Percentiles rank a stretch among this genome's conserved stretches.
These are phyloP conservation scores for Knipowitschia caucasica DNA, from an alignment of 2,797 vertebrate species.

Conservation along the genomic window DNA sequence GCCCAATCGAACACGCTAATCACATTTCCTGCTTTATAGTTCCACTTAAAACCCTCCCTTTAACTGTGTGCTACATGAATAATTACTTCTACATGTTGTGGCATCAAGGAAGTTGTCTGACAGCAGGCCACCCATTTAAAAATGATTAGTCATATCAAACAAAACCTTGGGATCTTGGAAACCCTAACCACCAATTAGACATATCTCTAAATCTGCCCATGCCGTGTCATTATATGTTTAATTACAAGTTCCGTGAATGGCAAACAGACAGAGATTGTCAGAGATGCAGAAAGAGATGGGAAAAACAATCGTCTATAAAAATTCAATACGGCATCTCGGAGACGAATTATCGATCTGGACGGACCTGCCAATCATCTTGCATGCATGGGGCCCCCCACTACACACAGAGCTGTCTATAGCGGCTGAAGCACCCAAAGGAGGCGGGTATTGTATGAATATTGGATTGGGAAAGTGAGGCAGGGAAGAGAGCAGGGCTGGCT, in stretches of 20 bases:
- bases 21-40: slow-evolving; percentile 35
- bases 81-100: slow-evolving; percentile 44
- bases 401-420: slow-evolving; percentile 24
- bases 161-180: slow-evolving; percentile 36
- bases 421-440: slow-evolving; percentile 35
- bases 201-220: slow-evolving; percentile 45
- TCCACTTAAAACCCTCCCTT: slow-evolving; percentile 32
- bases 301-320: slow-evolving; percentile 18
- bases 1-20: slow-evolving; percentile 48
- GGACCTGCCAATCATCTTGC: slow-evolving; percentile 37
- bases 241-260: slow-evolving; percentile 55
- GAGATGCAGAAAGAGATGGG: slow-evolving; percentile 33
- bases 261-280: slow-evolving; percentile 43
- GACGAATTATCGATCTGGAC: slow-evolving; percentile 63
- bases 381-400: slow-evolving; percentile 42
- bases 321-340: slow-evolving; percentile 33
- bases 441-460: slow-evolving; percentile 43
- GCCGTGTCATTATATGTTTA: slow-evolving; percentile 53
- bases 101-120: slow-evolving; percentile 44
- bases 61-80: slow-evolving; percentile 37
- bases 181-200: slow-evolving; percentile 57
- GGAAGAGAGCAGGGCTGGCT: slow-evolving; percentile 8
- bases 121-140: slow-evolving; percentile 34
- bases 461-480: slow-evolving; percentile 31
- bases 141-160: slow-evolving; percentile 48